Percentiles rank a stretch among this genome's conserved stretches.
Conservation (phyloP, 2,113 vertebrate species). For the Nymphicus hollandicus region DNA sequence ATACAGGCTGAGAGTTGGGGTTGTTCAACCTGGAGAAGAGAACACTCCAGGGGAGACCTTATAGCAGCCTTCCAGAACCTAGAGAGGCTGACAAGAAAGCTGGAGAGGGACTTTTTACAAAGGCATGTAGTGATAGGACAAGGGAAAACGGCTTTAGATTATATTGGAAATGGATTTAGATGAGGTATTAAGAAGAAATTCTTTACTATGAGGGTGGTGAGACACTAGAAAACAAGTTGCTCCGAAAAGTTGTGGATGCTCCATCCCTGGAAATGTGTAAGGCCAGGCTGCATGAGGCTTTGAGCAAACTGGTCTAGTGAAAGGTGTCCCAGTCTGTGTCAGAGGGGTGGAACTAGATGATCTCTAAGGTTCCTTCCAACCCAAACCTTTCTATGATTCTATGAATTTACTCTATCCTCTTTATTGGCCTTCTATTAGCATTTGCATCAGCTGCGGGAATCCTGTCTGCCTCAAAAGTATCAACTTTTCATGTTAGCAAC, state of each 20-base stretch:
- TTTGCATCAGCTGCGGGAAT: background rate
- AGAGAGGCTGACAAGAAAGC: background rate
- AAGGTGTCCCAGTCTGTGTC: background rate
- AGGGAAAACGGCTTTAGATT: background rate
- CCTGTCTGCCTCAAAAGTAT: background rate
- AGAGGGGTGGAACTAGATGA: background rate
- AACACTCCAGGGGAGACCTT: background rate
- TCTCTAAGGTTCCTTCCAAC: background rate
- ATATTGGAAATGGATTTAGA: background rate
- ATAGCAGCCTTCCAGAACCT: background rate
- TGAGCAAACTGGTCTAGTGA: background rate
- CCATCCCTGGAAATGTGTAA: background rate
- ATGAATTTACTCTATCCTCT: background rate
- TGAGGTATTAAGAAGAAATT: background rate
- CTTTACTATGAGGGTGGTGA: background rate
- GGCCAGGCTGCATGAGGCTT: background rate
- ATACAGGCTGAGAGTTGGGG: background rate
- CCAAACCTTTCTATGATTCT: background rate
- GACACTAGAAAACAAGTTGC: background rate
- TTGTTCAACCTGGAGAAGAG: background rate
- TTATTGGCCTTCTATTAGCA: background rate
- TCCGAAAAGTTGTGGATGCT: background rate
- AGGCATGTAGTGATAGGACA: background rate
- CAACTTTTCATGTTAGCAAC: background rate
- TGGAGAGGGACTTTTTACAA: background rate